phyloP scores from a whole-genome alignment of 2,888 invertebrate species.

The Pseudococcus longispinus region DNA sequence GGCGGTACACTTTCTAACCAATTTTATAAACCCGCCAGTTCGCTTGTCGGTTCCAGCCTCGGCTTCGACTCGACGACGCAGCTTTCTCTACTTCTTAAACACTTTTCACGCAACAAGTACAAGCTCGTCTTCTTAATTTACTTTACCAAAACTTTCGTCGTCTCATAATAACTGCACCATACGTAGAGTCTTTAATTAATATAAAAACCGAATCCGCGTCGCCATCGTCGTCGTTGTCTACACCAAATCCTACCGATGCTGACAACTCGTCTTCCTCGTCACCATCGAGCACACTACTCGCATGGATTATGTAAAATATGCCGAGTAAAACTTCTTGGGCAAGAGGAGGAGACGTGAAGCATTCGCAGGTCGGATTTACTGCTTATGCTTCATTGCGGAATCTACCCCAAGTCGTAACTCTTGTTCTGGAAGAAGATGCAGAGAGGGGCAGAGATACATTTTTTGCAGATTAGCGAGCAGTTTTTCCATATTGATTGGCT shows the following conservation, averaged over 20 bases:
- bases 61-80: not conserved
- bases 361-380: not conserved
- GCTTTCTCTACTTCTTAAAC: not conserved
- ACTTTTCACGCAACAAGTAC: constrained; percentile 28
- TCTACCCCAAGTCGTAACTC: no score
- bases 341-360: not conserved
- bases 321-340: not conserved
- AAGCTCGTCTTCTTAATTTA: not conserved
- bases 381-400: not conserved
- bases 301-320: not conserved
- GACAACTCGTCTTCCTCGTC: not conserved
- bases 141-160: not conserved
- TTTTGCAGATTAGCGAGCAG: no score
- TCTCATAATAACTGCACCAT: not conserved
- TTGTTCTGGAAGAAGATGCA: no score
- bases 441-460: no score
- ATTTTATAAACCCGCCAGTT: not conserved
- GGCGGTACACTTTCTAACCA: not conserved
- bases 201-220: not conserved
- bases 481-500: no score
- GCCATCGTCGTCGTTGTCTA: not conserved
- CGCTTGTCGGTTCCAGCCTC: not conserved
- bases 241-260: not conserved
- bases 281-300: not conserved
- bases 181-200: constrained; percentile 7